Evolutionary conservation across 2,888 invertebrate species (phyloP), one percentile per base, ranked within the genome.

Genomic region (Choristoneura rosaceana): DNA sequence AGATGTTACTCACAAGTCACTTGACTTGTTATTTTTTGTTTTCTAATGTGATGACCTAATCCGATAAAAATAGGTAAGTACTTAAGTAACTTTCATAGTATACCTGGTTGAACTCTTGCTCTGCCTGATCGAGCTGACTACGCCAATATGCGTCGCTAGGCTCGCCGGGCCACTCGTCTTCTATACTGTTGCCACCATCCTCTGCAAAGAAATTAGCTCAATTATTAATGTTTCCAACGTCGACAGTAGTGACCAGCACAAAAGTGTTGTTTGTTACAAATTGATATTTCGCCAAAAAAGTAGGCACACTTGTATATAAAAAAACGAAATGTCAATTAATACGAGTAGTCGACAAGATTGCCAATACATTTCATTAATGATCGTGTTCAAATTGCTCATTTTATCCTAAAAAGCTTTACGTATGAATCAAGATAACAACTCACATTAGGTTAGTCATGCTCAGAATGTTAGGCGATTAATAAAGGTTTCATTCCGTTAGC

Each of bases 141-240:
- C 90, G 89, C 92, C 95, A 95, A 84, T 95, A 95, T 15, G 95
- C 89, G 65, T 93, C 90, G 77, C 91, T 95, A 45, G 95, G 95
- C 77, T 95, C 94, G 78, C 95, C 95, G 14, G 94, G 93, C 92
- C 95, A 94, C 60, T 87, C 87, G 47, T 91, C 91, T 52, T 88
- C 89, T 81, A 91, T 74, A 78, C 87, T 93, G 81, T 93, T 91
- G 33, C 93, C 93, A 70, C 93, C 92, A 62, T 90, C 93, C 79
- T 93, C 93, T 93, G 85, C 25, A 86, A 83, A 65, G 62, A 74
- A 65, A 70, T 3, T 17, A 2, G 25, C 7, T 34, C 7, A 38
- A 52, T 65, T 2, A 45, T 0, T 50, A 3, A 34, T 15, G 34
- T 34, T 45, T 10, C 9, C 17, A 4, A 4, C 10, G 12, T 4